Evolutionary conservation across 2,888 invertebrate genomes (phyloP).

Genomic region (Phaonia tiefii): DNA sequence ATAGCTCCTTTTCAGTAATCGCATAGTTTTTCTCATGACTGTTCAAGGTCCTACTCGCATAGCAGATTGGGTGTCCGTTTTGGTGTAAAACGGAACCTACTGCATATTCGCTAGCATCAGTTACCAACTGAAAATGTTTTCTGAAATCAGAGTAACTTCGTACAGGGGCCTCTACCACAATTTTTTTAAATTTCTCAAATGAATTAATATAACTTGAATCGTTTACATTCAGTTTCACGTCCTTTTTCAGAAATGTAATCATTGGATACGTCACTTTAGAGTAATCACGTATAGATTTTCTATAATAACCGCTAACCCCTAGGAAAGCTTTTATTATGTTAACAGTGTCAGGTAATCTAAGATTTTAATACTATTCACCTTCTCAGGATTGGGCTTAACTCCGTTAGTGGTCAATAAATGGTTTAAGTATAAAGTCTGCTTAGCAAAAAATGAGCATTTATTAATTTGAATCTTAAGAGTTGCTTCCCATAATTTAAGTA

Average conservation of each 20-base stretch:
- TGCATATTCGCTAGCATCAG: conserved; percentile 65
- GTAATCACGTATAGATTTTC: conserved; percentile 58
- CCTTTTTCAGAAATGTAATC: conserved; percentile 35
- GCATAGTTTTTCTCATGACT: conserved; percentile 62
- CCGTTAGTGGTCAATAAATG: conserved; percentile 69
- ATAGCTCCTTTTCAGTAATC: conserved; percentile 43
- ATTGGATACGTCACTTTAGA: conserved; percentile 50
- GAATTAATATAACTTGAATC: conserved; percentile 57
- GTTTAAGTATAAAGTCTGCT: conserved; percentile 59
- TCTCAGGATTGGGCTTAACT: conserved; percentile 69
- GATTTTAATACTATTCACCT: conserved; percentile 66
- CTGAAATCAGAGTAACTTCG: conserved; percentile 31
- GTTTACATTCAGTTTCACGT: conserved; percentile 45
- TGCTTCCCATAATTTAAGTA: conserved; percentile 16
- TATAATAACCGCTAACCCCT: conserved; percentile 65
- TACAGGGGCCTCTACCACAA: conserved; percentile 53
- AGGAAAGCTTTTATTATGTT: conserved; percentile 68
- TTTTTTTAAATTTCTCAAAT: conserved; percentile 55
- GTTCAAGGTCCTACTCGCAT: too few species aligned
- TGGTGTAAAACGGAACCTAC: too few species aligned
- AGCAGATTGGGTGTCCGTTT: conserved; percentile 58
- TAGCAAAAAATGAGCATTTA: conserved; percentile 68
- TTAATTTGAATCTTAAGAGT: conserved; percentile 51
- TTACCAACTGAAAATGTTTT: conserved; percentile 38
- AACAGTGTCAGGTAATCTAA: conserved; percentile 63